These are phyloP conservation scores for Amazona ochrocephala DNA, from an alignment of 2,797 vertebrate genomes.

Conservation along the genomic window DNA sequence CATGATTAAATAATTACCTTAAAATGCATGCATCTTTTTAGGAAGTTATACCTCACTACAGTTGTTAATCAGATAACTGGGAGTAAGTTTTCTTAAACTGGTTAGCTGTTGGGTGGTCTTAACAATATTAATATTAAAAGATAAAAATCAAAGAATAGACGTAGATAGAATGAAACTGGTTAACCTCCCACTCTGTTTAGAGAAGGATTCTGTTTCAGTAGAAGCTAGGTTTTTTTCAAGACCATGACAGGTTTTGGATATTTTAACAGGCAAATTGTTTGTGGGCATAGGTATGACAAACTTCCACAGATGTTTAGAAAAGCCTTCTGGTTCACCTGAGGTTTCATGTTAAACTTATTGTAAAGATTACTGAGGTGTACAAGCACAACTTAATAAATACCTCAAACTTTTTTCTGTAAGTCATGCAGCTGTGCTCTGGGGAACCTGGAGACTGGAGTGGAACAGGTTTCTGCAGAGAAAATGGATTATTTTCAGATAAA, in stretches of 20 bases:
- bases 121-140: conserved; percentile 78
- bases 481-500: not conserved
- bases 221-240: conserved; percentile 19
- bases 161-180: conserved; percentile 68
- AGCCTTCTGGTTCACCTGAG: conserved; percentile 58
- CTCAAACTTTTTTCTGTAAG: not conserved
- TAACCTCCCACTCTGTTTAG: conserved; percentile 72
- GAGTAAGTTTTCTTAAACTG: conserved; percentile 70
- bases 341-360: conserved; percentile 2
- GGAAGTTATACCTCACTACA: conserved; percentile 45
- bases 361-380: conserved; percentile 43
- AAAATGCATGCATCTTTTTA: conserved; percentile 31
- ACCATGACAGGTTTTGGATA: conserved; percentile 43
- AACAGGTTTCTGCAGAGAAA: not conserved
- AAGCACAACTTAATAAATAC: conserved; percentile 27
- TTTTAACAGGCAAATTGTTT: conserved; percentile 38
- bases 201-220: conserved; percentile 59
- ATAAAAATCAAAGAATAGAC: conserved; percentile 76
- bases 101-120: conserved; percentile 80
- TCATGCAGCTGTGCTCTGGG: not conserved
- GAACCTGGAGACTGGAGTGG: not conserved
- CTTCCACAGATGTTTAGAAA: conserved; percentile 50
- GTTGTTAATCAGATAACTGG: conserved; percentile 65
- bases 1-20: conserved; percentile 43
- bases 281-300: conserved; percentile 32